Evolutionary conservation across 2,797 vertebrate species (phyloP), one percentile per base, ranked within the genome.

Genomic region (Pagetopsis macropterus): DNA sequence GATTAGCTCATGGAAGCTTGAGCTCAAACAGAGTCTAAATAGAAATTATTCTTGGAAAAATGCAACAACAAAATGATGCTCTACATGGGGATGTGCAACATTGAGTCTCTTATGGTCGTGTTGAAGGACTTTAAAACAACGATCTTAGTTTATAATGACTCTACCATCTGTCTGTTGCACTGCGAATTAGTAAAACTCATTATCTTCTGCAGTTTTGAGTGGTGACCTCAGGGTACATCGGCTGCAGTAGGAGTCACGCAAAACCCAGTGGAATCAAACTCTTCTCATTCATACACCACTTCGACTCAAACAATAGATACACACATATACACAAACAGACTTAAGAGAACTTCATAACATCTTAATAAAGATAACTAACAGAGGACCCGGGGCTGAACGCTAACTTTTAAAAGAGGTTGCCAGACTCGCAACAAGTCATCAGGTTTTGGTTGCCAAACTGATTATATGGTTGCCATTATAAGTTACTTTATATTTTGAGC

Each of bases 181-280:
- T 52, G 56, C 48, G 8, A 66, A 17, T 70, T 44, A 46, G 56
- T 82, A 81, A 88, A 72, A 87, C 49, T 79, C 68, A 85, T 88
- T 82, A 85, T 84, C 77, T 79, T 74, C 31, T 62, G 64, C 55
- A 70, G 69, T 82, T 81, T 59, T 69, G 76, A 83, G 69, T 10
- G 16, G 49, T 76, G 76, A 85, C 84, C 79, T 81, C 56, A 63
- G 81, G 64, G 81, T 41, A 56, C 41, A 79, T 68, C 69, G 70
- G 75, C 67, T 43, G 27, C 58, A 52, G 72, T 7, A 11, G 51
- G 70, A 73, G 68, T 76, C 78, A 76, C 1, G 10, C 41, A 56
- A 77, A 76, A 78, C 70, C 72, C 43, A 62, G 23, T 14, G 37
- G 59, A 69, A 70, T 75, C 69, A 67, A 65, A 70, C 57, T 73